Conservation (phyloP, 2,888 invertebrate genomes). For the Euplagia quadripunctaria region DNA sequence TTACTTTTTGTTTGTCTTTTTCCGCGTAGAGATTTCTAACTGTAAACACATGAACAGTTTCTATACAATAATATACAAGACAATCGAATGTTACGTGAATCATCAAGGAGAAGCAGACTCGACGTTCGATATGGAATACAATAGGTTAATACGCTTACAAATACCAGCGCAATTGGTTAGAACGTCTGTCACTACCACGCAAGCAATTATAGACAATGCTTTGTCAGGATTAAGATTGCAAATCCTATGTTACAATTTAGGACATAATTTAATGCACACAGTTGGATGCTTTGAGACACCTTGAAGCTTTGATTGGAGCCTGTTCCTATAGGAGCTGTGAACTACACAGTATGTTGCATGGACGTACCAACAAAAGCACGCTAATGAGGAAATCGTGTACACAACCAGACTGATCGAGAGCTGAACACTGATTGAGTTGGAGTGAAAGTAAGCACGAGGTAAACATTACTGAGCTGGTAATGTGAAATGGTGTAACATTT, state of each 20-base stretch:
- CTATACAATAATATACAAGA: constrained; percentile 39
- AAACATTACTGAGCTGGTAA: constrained; percentile 49
- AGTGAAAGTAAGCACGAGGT: constrained; percentile 75
- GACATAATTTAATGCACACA: constrained; percentile 46
- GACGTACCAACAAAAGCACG: constrained; percentile 76
- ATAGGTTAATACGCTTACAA: constrained; percentile 57
- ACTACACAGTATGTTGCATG: constrained; percentile 50
- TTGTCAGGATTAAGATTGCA: constrained; percentile 34
- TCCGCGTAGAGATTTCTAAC: constrained; percentile 29
- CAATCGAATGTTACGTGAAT: constrained; percentile 50
- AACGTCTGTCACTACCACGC: constrained; percentile 35
- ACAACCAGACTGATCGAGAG: constrained; percentile 62
- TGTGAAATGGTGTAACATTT: constrained; percentile 45
- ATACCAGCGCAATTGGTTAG: constrained; percentile 52
- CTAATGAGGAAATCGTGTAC: constrained; percentile 84
- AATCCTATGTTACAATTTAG: constrained; percentile 28
- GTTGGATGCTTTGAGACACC: constrained; percentile 57
- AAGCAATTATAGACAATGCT: constrained; percentile 34
- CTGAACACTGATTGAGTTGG: constrained; percentile 65
- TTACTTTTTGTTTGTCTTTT: constrained; percentile 5
- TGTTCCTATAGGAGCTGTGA: constrained; percentile 55
- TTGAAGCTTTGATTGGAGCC: constrained; percentile 73
- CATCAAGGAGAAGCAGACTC: constrained; percentile 45
- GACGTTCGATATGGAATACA: constrained; percentile 50
- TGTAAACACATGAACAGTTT: constrained; percentile 20